Base-by-base conservation (phyloP, 2,888 invertebrate genomes). In the Drosophila paramelanica region DNA sequence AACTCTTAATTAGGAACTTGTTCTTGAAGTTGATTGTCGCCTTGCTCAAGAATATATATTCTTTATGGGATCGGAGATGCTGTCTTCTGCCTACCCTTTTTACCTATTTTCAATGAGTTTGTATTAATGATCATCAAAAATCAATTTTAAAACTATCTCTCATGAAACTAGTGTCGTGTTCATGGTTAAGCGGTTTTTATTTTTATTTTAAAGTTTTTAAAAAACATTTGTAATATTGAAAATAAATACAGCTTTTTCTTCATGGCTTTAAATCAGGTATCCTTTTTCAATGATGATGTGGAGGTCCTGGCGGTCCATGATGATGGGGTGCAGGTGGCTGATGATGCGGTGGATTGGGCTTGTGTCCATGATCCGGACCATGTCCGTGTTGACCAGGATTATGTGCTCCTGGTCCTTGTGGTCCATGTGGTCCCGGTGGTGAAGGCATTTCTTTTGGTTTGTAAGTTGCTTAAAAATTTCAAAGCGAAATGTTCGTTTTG, bases 311-410 rank as follows among this genome's bases (percentile, higher is more conserved):
- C 2, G 41, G 41, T 13, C 52, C 52, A 36, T 59, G 41, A 6
- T 64, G 67, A 17, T 59, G 59, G 3, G 68, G 59, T 25, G 17
- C 45, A 0, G 67, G 52, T 13, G 33, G 33, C 23, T 57, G 68
- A 39, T 67, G 46, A 38, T 68, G 56, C 10, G 68, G 60, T 20
- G 60, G 50, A 38, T 53, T 52, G 1, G 66, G 62, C n/a, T 62
- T 50, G 23, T 47, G 57, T 47, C 61, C 53, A 49, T 69, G 69
- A 31, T 53, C 62, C 4, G 59, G 59, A 1, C 31, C 60, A n/a
- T 59, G 64, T 13, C 25, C 64, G 49, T 66, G 67, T 4, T 14
- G 39, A 2, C 38, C 31, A 64, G 66, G 39, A 3, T 45, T 27
- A 20, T 61, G 47, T 6, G 67, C 27, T 27, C 52, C 52, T 3